Evolutionary conservation across 1,140 invertebrate species (phyloP).

Genomic region (Dendrolimus punctatus): DNA sequence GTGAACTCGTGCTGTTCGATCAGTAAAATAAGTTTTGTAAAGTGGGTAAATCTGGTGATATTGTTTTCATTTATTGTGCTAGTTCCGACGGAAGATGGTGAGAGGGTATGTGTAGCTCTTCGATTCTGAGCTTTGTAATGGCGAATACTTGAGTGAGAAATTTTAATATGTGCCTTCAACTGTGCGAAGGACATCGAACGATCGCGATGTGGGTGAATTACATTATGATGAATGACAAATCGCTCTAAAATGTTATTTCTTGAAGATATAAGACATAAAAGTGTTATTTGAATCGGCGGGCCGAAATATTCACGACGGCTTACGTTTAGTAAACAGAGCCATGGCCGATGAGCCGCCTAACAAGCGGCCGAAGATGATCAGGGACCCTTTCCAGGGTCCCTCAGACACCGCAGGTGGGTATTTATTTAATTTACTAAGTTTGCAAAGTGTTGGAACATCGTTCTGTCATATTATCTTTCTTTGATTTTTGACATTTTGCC

Average conservation of each 20-base stretch:
- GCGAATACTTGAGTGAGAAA: slow-evolving; percentile 77
- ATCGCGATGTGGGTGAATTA: slow-evolving; percentile 75
- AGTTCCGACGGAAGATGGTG: slow-evolving; percentile 79
- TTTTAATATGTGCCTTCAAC: slow-evolving; percentile 79
- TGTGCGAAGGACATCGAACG: slow-evolving; percentile 76
- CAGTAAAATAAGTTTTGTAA: slow-evolving; percentile 60
- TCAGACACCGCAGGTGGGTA: slow-evolving; percentile 86
- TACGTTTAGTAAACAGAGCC: slow-evolving; percentile 77
- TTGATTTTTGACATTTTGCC: slow-evolving; percentile 67
- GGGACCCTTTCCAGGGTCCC: slow-evolving; percentile 85
- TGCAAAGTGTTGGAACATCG: slow-evolving; percentile 38
- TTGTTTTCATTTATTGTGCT: slow-evolving; percentile 76
- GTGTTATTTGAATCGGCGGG: slow-evolving; percentile 72
- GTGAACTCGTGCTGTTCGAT: slow-evolving; percentile 64
- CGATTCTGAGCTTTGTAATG: slow-evolving; percentile 77
- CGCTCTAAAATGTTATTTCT: slow-evolving; percentile 69
- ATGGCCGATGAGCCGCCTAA: slow-evolving; percentile 96
- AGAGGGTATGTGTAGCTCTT: slow-evolving; percentile 76
- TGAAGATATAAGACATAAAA: slow-evolving; percentile 67
- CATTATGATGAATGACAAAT: slow-evolving; percentile 68
- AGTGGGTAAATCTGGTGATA: slow-evolving; percentile 71
- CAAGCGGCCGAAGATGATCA: slow-evolving; percentile 90
- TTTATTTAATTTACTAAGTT: slow-evolving; percentile 53
- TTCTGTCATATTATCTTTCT: slow-evolving; percentile 61
- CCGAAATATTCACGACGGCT: slow-evolving; percentile 73